Base-by-base conservation (phyloP, 2,888 invertebrate species). In the Hypsopygia costalis region DNA sequence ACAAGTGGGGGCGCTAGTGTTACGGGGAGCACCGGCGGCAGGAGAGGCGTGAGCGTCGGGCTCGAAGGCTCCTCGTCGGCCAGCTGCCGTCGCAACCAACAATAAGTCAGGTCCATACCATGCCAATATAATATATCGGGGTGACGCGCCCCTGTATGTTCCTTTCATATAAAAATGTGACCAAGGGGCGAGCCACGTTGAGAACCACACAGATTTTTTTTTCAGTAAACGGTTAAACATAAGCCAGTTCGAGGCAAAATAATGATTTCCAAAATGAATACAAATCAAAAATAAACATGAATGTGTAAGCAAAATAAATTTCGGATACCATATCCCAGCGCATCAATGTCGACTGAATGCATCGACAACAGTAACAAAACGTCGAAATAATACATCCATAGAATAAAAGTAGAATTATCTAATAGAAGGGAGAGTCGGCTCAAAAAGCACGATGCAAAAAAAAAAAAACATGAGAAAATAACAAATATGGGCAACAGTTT, bases 41-140 rank as follows among this genome's bases (percentile, higher is more conserved):
- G 68, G 44, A 80, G 70, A 31, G 72, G 57, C 53, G 80, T 78
- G 55, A 80, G 64, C 31, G 65, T 71, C 30, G 73, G 74, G 51
- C 68, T 65, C 47, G 63, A 58, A 46, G 63, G 55, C 35, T 65
- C 73, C 49, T 76, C 79, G 36, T 70, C 67, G 48, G 56, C 52
- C 45, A 52, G 60, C 70, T 74, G 58, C 70, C 73, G 58, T 16
- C 16, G 4, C 52, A 20, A 33, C 51, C 51, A 53, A 62, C 62
- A 61, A 57, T 52, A 53, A 52, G 42, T 37, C 47, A 49, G 36
- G 46, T 46, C 36, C 40, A 42, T 50, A 16, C 9, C 25, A 16
- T 10, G 10, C 10, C 7, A 9, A 22, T 4, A 11, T 28, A 29
- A 25, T 25, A 21, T 6, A 21, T 21, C 6, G 4, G 3, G 21